Conservation (phyloP, 2,888 invertebrate genomes). For the Hypomecis punctinalis region DNA sequence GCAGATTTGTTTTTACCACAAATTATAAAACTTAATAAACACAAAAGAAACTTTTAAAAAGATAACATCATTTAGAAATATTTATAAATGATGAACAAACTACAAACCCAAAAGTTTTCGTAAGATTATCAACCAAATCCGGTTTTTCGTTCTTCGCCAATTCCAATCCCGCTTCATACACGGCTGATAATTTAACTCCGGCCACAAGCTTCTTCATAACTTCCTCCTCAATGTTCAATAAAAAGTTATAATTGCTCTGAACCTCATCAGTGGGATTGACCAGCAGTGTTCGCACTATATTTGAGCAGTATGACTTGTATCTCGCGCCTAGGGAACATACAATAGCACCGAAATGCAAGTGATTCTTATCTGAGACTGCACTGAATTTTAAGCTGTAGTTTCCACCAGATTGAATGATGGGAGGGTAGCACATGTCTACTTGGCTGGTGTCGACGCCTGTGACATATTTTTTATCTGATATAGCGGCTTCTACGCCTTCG, state of each 20-base stretch:
- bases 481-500: slow-evolving; percentile 96
- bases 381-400: slow-evolving; percentile 98
- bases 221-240: slow-evolving; percentile 95
- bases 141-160: slow-evolving; percentile 95
- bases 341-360: slow-evolving; percentile 97
- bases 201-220: slow-evolving; percentile 93
- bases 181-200: slow-evolving; percentile 92
- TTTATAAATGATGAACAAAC: no score
- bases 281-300: slow-evolving; percentile 97
- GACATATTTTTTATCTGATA: slow-evolving; percentile 98
- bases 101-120: slow-evolving; percentile 94
- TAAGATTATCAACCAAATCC: slow-evolving; percentile 93
- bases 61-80: no score
- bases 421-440: slow-evolving; percentile 99
- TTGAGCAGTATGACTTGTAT: slow-evolving; percentile 99
- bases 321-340: slow-evolving; percentile 97
- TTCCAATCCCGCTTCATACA: slow-evolving; percentile 93
- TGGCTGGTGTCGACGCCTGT: slow-evolving; percentile 94
- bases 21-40: no score
- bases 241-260: slow-evolving; percentile 96
- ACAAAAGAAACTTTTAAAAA: no score
- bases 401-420: slow-evolving; percentile 99
- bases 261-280: slow-evolving; percentile 94
- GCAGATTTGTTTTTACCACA: no score
- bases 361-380: slow-evolving; percentile 96